Conservation (phyloP, 2,113 vertebrate species). For the Sapajus apella region DNA sequence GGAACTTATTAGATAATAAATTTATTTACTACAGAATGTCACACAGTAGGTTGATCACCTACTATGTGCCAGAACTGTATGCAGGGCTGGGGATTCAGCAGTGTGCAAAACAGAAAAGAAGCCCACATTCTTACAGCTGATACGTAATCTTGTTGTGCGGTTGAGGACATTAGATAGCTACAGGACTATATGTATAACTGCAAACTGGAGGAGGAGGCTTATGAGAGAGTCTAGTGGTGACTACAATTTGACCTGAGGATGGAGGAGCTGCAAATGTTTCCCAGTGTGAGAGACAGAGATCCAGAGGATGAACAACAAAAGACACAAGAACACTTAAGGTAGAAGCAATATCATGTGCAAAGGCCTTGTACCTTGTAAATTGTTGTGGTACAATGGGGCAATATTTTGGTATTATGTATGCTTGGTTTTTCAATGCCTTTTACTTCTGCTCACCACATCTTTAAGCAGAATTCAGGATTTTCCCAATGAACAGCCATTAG, state of each 20-base stretch:
- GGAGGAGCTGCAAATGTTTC: not conserved
- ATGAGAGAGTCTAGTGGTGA: not conserved
- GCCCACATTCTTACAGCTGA: accelerated
- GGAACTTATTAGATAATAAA: not conserved
- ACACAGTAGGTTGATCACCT: not conserved
- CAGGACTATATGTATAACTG: not conserved
- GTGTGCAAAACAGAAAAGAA: not conserved
- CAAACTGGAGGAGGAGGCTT: not conserved
- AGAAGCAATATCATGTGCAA: not conserved
- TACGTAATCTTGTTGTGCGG: accelerated
- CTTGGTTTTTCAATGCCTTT: not conserved
- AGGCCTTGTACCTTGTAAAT: not conserved
- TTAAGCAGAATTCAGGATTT: not conserved
- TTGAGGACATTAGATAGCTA: not conserved
- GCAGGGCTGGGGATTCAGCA: not conserved
- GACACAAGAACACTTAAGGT: accelerated
- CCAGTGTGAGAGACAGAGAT: not conserved
- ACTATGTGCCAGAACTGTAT: not conserved
- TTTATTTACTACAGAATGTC: not conserved
- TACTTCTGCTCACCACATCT: not conserved
- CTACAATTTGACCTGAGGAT: not conserved
- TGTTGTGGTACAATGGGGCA: no score
- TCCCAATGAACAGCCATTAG: not conserved
- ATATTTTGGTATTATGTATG: not conserved
- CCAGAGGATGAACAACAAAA: not conserved